phyloP scores from a whole-genome alignment of 2,113 vertebrate genomes.

The Phylloscopus trochiloides region DNA sequence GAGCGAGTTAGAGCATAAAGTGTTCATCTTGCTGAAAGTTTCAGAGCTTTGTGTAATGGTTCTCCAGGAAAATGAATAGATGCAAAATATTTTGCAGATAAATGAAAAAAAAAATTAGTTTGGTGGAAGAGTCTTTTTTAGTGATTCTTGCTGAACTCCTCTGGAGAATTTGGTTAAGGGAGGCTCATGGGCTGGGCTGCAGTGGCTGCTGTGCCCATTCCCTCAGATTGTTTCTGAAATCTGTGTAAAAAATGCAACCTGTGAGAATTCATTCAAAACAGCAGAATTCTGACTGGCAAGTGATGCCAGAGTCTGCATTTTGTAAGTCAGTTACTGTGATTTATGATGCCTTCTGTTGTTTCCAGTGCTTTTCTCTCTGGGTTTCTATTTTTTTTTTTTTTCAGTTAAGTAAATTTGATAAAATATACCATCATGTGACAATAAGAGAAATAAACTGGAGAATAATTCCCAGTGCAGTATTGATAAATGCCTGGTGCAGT shows the following conservation, averaged over 20 bases:
- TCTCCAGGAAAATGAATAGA: background rate
- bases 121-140: background rate
- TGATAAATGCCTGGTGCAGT: slow-evolving; percentile 41
- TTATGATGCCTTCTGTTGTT: background rate
- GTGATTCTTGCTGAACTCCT: background rate
- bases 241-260: background rate
- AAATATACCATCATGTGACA: slow-evolving; percentile 22
- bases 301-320: background rate
- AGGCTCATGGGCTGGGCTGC: background rate
- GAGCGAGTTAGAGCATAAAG: background rate
- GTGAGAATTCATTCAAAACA: background rate
- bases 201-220: background rate
- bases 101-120: accelerated
- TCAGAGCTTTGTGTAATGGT: background rate
- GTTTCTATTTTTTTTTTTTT: background rate
- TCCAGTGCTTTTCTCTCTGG: background rate
- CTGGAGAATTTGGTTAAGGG: background rate
- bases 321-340: background rate
- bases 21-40: background rate
- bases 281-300: background rate
- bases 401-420: slow-evolving; percentile 21
- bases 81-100: background rate
- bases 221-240: background rate
- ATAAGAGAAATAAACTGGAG: slow-evolving; percentile 32
- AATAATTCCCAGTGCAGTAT: slow-evolving; percentile 30